These are phyloP conservation scores for Phoronis australis DNA, from an alignment of 2,888 invertebrate genomes.

Conservation along the genomic window DNA sequence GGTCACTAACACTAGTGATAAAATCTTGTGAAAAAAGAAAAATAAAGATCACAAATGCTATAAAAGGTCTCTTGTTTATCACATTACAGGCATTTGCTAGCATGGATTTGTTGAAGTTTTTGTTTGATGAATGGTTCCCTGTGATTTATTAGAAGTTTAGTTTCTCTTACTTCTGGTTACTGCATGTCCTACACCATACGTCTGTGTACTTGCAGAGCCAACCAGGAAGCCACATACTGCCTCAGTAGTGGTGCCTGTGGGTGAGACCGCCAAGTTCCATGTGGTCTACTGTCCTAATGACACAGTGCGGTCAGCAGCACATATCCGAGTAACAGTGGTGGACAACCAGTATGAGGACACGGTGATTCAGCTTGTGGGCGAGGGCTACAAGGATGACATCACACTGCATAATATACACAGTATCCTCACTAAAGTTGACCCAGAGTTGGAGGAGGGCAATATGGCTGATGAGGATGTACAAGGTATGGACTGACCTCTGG, in stretches of 20 bases:
- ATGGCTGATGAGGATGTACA: slow-evolving; percentile 49
- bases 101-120: too few species aligned
- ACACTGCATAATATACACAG: slow-evolving; percentile 55
- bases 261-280: slow-evolving; percentile 40
- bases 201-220: slow-evolving; percentile 10
- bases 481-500: slow-evolving; percentile 33
- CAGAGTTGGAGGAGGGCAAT: slow-evolving; percentile 38
- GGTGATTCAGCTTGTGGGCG: slow-evolving; percentile 54
- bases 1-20: too few species aligned
- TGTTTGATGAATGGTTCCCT: too few species aligned
- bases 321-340: slow-evolving; percentile 55
- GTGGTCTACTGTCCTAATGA: slow-evolving; percentile 36
- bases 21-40: too few species aligned
- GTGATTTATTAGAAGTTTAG: too few species aligned
- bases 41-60: too few species aligned
- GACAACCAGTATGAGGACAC: slow-evolving; percentile 61
- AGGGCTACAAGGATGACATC: slow-evolving; percentile 56
- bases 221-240: slow-evolving; percentile 45
- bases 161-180: too few species aligned
- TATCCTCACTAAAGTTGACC: slow-evolving; percentile 22
- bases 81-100: too few species aligned
- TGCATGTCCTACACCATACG: too few species aligned
- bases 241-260: slow-evolving; percentile 43
- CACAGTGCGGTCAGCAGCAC: slow-evolving; percentile 44
- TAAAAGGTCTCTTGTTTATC: too few species aligned